A percentile compares a stretch with the other conserved stretches of the same genome.
Evolutionary conservation across 92 coral and sea anemone species (phyloP).

Genomic region (Siderastrea siderea): DNA sequence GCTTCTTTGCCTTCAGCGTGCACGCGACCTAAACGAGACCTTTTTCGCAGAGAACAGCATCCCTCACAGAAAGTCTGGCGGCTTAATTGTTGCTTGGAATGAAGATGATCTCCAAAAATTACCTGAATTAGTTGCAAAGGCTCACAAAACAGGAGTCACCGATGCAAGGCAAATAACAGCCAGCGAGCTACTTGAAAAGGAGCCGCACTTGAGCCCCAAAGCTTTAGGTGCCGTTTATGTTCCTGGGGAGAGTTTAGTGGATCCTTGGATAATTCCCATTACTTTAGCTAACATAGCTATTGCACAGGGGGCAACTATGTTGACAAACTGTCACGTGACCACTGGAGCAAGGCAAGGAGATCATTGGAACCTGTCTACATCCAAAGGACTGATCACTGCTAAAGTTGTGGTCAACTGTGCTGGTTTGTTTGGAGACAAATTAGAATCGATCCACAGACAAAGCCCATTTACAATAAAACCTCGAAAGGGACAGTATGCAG

Average conservation of each 20-base stretch:
- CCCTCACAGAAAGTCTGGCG: conserved; percentile 77
- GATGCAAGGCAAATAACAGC: conserved; percentile 70
- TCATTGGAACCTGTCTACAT: conserved; percentile 73
- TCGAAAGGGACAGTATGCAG: conserved; percentile 86
- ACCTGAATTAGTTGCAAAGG: conserved; percentile 64
- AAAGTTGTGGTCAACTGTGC: conserved; percentile 85
- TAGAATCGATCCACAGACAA: conserved; percentile 68
- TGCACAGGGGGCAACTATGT: conserved; percentile 51
- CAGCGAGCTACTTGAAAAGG: conserved; percentile 56
- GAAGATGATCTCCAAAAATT: conserved; percentile 64
- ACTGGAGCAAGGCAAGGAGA: conserved; percentile 40
- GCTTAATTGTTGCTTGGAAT: conserved; percentile 81
- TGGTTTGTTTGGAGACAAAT: conserved; percentile 81
- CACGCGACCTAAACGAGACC: conserved; percentile 56
- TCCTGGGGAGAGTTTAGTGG: conserved; percentile 78
- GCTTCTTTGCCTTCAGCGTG: conserved; percentile 68
- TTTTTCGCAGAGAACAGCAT: conserved; percentile 65
- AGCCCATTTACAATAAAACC: conserved; percentile 88
- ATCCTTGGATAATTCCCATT: conserved; percentile 83
- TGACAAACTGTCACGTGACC: conserved; percentile 66
- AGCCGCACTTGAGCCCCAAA: conserved; percentile 62
- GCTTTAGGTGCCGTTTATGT: conserved; percentile 84
- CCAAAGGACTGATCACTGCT: conserved; percentile 61
- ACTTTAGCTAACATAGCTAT: conserved; percentile 73
- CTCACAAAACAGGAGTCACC: conserved; percentile 56